A percentile compares a stretch with the other conserved stretches of the same genome.
Evolutionary conservation across 2,888 invertebrate genomes (phyloP).

Genomic region (Aplocera efformata): DNA sequence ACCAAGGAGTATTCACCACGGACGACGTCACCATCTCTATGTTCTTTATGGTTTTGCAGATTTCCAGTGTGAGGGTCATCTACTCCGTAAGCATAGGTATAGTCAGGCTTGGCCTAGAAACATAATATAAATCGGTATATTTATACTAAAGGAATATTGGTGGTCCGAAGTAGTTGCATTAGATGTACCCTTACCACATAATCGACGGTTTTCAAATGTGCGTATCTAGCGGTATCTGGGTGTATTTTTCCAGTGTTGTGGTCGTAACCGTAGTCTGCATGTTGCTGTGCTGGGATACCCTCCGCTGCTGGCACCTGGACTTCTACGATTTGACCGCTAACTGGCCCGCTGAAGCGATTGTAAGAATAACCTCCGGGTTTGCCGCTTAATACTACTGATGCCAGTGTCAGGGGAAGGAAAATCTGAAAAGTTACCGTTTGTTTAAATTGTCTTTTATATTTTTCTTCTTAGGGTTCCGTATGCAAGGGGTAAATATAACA

Average conservation of each 20-base stretch:
- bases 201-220: constrained; percentile 81
- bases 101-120: constrained; percentile 85
- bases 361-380: constrained; percentile 83
- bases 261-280: constrained; percentile 74
- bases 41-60: constrained; percentile 86
- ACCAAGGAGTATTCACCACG: constrained; percentile 87
- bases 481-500: no score
- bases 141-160: background rate
- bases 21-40: constrained; percentile 86
- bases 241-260: constrained; percentile 68
- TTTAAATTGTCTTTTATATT: constrained; percentile 4
- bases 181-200: constrained; percentile 78
- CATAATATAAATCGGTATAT: background rate
- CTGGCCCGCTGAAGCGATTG: constrained; percentile 87
- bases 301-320: constrained; percentile 75
- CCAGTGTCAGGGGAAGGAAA: constrained; percentile 44
- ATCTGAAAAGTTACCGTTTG: constrained; percentile 41
- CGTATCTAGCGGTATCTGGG: constrained; percentile 72
- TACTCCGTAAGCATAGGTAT: constrained; percentile 87
- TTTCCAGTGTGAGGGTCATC: constrained; percentile 87
- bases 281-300: constrained; percentile 64
- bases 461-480: no score
- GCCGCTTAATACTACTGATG: constrained; percentile 42
- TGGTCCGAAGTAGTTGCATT: constrained; percentile 11
- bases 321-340: constrained; percentile 83